Evolutionary conservation across 2,888 invertebrate genomes (phyloP), one percentile per base, ranked within the genome.

Genomic region (Pollenia labialis): DNA sequence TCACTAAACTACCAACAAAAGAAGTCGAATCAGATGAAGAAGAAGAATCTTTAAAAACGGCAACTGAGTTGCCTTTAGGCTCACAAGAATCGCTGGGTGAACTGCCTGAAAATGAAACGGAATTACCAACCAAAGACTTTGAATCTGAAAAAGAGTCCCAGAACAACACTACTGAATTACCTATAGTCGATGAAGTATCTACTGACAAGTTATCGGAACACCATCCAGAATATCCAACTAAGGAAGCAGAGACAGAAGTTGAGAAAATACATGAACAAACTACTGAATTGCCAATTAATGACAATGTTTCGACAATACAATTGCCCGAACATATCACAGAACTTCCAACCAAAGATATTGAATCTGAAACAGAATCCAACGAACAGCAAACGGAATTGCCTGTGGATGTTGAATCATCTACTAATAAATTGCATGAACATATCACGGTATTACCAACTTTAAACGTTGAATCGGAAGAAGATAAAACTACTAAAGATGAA

Each of bases 341-440:
- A 48, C n/a, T 50, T 10, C 48, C 74, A 32, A n/a, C 23, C 2
- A 68, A 74, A 58, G 46, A 50, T 10, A 50, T 32, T 14, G 52
- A 58, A 23, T 44, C 62, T 32, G 62, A 82, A 42, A 46, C 58
- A 50, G 81, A 66, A 14, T 46, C 50, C 1, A 56, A 56, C 32
- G 50, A 66, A 58, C 44, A 64, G 18, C 68, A 68, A 18, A 79
- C 81, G 12, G 87, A 87, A 62, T 32, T 88, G 46, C 85, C 87
- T 16, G 76, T 72, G 11, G 83, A 85, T 58, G 82, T 75, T 68
- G 62, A 84, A n/a, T 40, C 46, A 1, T 18, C 62, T 1, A 50
- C 76, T 18, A 66, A 76, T n/a, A 77, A 66, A 66, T 58, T 86
- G n/a, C 81, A 79, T 11, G 87, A n/a, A 68, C 46, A 54, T 18